phyloP scores from a whole-genome alignment of 2,888 invertebrate genomes.

The Alsophila aescularia region DNA sequence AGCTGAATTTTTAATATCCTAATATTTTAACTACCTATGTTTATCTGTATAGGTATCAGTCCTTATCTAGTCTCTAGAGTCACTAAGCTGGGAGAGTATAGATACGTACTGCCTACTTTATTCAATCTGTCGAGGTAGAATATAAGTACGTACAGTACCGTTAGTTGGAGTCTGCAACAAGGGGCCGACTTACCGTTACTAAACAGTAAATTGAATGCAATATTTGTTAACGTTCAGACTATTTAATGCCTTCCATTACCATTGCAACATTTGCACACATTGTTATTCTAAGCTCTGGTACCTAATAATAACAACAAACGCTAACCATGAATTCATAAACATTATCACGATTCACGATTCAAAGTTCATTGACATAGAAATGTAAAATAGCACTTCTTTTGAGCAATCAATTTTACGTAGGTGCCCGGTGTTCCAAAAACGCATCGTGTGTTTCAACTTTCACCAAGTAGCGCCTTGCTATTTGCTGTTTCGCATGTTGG shows the following conservation, averaged over 20 bases:
- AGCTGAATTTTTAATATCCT: no score
- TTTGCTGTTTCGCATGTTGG: slow-evolving; percentile 49
- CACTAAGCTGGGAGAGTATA: no score
- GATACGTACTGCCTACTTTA: background rate
- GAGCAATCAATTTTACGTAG: slow-evolving; percentile 26
- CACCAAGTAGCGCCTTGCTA: slow-evolving; percentile 46
- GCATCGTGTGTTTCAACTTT: slow-evolving; percentile 57
- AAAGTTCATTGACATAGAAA: slow-evolving; percentile 23
- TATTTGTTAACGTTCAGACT: slow-evolving; percentile 24
- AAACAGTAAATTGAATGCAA: slow-evolving; percentile 32
- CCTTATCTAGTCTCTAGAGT: no score
- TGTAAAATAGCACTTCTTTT: slow-evolving; percentile 16
- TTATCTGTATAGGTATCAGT: no score
- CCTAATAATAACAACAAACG: slow-evolving; percentile 18
- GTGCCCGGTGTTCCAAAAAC: slow-evolving; percentile 41
- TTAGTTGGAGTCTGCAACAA: slow-evolving; percentile 39
- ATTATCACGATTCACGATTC: slow-evolving; percentile 3
- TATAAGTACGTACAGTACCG: slow-evolving; percentile 30
- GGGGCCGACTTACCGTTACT: slow-evolving; percentile 44
- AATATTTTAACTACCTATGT: no score
- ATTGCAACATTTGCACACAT: slow-evolving; percentile 17
- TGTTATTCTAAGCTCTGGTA: slow-evolving; percentile 12
- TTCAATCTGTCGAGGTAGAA: background rate
- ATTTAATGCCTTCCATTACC: slow-evolving; percentile 6
- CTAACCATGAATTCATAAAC: slow-evolving; percentile 10